phyloP scores from a whole-genome alignment of 2,888 invertebrate species.

The Tiliacea aurago region DNA sequence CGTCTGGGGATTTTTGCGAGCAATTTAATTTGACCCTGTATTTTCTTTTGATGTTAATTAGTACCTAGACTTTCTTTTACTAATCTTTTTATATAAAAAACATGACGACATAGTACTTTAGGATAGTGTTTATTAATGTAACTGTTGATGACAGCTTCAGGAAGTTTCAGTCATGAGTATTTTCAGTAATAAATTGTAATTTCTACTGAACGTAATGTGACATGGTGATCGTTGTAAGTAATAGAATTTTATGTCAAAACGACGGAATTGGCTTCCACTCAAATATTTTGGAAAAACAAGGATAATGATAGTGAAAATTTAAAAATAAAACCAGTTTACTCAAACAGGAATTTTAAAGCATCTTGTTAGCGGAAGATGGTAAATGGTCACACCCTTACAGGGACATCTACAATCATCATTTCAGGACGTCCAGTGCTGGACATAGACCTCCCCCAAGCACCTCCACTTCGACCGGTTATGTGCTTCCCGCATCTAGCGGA shows the following conservation, averaged over 20 bases:
- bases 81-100: neutral
- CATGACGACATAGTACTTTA: neutral
- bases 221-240: slow-evolving; percentile 4
- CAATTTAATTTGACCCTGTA: neutral
- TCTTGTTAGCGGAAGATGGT: neutral
- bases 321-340: neutral
- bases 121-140: slow-evolving; percentile 1
- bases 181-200: slow-evolving; percentile 29
- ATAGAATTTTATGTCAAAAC: slow-evolving; percentile 6
- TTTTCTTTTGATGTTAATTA: neutral
- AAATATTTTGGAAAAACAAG: slow-evolving; percentile 36
- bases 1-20: neutral
- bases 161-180: slow-evolving; percentile 13
- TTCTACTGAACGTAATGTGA: slow-evolving; percentile 1
- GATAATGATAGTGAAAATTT: neutral
- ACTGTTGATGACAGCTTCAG: slow-evolving; percentile 30
- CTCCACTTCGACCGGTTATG: no score
- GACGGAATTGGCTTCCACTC: slow-evolving; percentile 31
- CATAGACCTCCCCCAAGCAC: no score
- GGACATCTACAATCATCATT: no score
- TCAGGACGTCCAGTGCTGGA: no score
- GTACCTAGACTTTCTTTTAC: neutral
- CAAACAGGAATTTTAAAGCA: neutral
- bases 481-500: no score
- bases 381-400: neutral